phyloP scores from a whole-genome alignment of 2,888 invertebrate species.

The Spisula solida region DNA sequence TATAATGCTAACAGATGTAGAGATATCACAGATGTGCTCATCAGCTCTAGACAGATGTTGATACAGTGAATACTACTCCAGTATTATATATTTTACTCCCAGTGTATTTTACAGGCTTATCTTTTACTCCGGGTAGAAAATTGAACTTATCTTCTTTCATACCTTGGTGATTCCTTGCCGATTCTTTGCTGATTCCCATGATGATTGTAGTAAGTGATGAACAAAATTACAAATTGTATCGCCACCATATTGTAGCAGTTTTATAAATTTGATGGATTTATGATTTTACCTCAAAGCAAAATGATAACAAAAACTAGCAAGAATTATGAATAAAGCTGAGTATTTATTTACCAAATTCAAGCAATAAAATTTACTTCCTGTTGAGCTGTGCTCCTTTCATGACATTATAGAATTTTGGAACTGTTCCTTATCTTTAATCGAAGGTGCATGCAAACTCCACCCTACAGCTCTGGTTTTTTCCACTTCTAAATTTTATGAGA shows the following conservation, averaged over 20 bases:
- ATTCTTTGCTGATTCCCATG: conserved; percentile 8
- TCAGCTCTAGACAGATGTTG: conserved; percentile 12
- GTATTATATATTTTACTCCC: background rate
- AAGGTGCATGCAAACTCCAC: conserved; percentile 11
- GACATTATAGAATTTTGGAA: background rate
- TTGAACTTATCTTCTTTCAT: conserved; percentile 1
- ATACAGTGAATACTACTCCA: background rate
- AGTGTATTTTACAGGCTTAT: conserved; percentile 12
- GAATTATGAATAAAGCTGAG: background rate
- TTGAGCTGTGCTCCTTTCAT: conserved; percentile 12
- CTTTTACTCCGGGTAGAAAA: background rate
- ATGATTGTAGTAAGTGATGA: background rate
- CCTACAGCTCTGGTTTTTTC: background rate
- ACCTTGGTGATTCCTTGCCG: background rate
- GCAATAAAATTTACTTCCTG: conserved; percentile 13
- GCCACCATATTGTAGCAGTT: background rate
- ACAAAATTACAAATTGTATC: conserved; percentile 5
- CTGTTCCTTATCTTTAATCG: background rate
- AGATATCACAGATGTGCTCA: background rate
- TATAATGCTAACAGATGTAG: conserved; percentile 8
- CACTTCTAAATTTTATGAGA: background rate
- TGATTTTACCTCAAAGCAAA: background rate
- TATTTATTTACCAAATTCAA: background rate
- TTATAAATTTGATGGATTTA: background rate
- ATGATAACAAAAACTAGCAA: conserved; percentile 6